Percentiles rank a stretch among this genome's conserved stretches.
These are phyloP conservation scores for Galerucella calmariensis DNA, from an alignment of 2,888 invertebrate genomes.

Conservation along the genomic window DNA sequence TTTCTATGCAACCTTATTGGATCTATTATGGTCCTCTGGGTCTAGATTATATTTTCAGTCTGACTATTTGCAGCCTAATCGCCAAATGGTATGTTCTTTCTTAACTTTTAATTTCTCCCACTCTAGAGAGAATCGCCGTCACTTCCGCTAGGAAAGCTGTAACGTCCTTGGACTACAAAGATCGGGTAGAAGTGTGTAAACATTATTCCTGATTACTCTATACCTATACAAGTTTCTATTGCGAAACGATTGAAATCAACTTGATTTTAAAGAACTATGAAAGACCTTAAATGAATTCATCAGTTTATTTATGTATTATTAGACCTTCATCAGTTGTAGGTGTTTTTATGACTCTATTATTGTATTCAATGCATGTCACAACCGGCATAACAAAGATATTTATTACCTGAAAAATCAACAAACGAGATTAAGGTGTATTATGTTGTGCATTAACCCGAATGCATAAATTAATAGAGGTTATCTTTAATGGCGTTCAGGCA, in stretches of 20 bases:
- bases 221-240: not conserved
- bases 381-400: slow-evolving; percentile 32
- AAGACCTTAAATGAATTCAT: slow-evolving; percentile 10
- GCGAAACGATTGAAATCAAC: not conserved
- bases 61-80: too few species aligned
- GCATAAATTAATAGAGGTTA: slow-evolving; percentile 32
- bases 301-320: slow-evolving; percentile 16
- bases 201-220: too few species aligned
- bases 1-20: too few species aligned
- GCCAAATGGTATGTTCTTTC: too few species aligned
- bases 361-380: slow-evolving; percentile 32
- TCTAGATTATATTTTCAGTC: too few species aligned
- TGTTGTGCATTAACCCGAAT: slow-evolving; percentile 24
- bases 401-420: slow-evolving; percentile 23
- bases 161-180: too few species aligned
- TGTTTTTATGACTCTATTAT: slow-evolving; percentile 29
- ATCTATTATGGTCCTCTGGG: too few species aligned
- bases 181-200: too few species aligned
- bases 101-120: too few species aligned
- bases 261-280: not conserved
- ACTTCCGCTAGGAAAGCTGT: too few species aligned
- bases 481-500: slow-evolving; percentile 21
- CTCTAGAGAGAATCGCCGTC: too few species aligned
- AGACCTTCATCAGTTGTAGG: slow-evolving; percentile 26
- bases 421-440: slow-evolving; percentile 12